These are phyloP conservation scores for Hemichromis elongatus DNA, from an alignment of 2,113 vertebrate genomes.

Conservation along the genomic window DNA sequence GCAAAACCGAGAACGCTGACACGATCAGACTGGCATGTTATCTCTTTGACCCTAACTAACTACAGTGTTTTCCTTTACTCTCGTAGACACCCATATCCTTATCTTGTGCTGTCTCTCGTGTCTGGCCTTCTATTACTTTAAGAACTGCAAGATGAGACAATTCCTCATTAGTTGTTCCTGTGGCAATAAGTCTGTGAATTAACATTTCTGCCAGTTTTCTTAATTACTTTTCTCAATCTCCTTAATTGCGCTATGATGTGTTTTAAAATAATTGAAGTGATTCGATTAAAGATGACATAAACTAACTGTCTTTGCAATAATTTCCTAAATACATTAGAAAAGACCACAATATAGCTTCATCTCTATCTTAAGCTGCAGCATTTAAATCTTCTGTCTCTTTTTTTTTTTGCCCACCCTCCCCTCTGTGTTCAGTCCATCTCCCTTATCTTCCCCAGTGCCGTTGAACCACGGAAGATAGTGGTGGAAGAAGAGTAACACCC, in stretches of 20 bases:
- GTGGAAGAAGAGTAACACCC: conserved; percentile 24
- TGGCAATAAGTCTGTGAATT: background rate
- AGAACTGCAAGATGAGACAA: background rate
- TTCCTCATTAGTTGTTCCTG: background rate
- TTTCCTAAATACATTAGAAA: background rate
- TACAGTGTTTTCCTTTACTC: conserved; percentile 22
- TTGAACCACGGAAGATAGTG: conserved; percentile 43
- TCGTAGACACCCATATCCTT: conserved; percentile 32
- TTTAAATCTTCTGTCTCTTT: conserved; percentile 22
- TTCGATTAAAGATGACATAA: background rate
- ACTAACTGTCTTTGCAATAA: background rate
- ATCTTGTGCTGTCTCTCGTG: conserved; percentile 17
- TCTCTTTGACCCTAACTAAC: conserved; percentile 54
- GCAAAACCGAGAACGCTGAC: conserved; percentile 32
- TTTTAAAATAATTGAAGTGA: background rate
- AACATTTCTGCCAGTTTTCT: background rate
- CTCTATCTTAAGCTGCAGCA: conserved; percentile 7
- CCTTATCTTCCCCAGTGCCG: conserved; percentile 41
- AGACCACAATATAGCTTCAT: background rate
- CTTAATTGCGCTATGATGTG: background rate
- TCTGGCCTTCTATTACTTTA: background rate
- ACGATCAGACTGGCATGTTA: conserved; percentile 18
- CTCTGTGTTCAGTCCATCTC: conserved; percentile 31
- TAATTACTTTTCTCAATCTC: background rate
- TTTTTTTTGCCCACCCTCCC: background rate